A percentile compares a stretch with the other conserved stretches of the same genome.
phyloP scores from a whole-genome alignment of 2,113 vertebrate species.

The Herpetotheres cachinnans region DNA sequence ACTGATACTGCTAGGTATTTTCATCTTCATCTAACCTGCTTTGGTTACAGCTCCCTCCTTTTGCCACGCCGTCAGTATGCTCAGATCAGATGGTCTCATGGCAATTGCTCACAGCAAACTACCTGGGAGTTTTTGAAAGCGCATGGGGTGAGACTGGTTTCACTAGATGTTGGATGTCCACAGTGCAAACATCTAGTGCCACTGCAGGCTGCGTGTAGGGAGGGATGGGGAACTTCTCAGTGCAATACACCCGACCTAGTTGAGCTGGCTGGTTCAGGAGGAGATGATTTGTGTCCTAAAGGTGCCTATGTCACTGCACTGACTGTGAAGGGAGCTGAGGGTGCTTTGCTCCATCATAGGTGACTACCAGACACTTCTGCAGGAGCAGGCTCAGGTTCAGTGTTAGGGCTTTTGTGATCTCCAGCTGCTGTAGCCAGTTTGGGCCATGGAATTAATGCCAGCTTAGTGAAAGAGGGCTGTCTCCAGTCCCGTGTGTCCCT shows the following conservation, averaged over 20 bases:
- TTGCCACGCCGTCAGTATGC: not conserved
- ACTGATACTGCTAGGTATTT: not conserved
- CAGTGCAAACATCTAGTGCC: not conserved
- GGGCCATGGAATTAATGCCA: not conserved
- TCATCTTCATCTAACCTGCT: not conserved
- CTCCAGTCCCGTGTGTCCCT: not conserved
- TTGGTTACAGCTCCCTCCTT: not conserved
- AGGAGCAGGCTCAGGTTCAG: not conserved
- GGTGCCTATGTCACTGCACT: not conserved
- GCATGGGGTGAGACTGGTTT: fast-evolving
- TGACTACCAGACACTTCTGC: not conserved
- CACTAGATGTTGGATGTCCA: not conserved
- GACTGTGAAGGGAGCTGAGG: not conserved
- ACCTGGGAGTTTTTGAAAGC: not conserved
- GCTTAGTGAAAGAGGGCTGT: not conserved
- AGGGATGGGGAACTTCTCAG: not conserved
- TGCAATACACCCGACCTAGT: not conserved
- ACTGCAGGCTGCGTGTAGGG: not conserved
- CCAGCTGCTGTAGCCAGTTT: not conserved
- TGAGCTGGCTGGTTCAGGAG: not conserved
- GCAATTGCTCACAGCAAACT: not conserved
- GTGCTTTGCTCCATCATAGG: not conserved
- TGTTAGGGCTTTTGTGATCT: not conserved
- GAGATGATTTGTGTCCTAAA: not conserved
- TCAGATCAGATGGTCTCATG: not conserved